Base-by-base conservation (phyloP, 2,888 invertebrate genomes). In the Brachynemurus nebulosus region DNA sequence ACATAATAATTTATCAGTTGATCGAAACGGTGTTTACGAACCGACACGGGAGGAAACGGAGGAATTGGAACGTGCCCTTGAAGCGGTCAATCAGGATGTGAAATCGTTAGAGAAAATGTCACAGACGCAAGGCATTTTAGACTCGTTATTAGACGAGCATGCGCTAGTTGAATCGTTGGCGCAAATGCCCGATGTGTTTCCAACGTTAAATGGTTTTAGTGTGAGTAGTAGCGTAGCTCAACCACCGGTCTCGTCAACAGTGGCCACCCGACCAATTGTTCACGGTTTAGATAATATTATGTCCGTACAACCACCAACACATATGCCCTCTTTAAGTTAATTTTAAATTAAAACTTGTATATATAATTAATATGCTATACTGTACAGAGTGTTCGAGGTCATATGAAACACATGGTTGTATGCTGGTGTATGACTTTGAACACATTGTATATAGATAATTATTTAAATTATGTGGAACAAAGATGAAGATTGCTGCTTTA, bases 31-130 rank as follows among this genome's bases (percentile, higher is more conserved):
- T n/a, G 78, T 76, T 51, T 78, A 76, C 54, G 74, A 76, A 54
- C 79, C 80, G 27, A 74, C 80, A 40, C 72, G 77, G 59, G 89
- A 86, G 58, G 90, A 91, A 64, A 81, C 86, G 25, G 89, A 90
- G 52, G 90, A 90, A 61, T 65, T 91, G 54, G 89, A 90, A 59
- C 78, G 89, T 47, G 90, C 89, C 7, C 65, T 91, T 49, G 83
- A 82, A 53, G 79, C 79, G 39, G 84, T 83, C 36, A 81, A 82
- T 58, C 78, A 79, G 58, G 78, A 79, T 57, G 76, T 80, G 16
- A 75, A 79, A 61, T 78, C 78, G 46, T 62, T 80, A 54, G 79
- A 80, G 59, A 78, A 79, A 62, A 66, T 77, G 62, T 77, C 76
- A 44, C 70, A 71, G 52, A 66, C 73, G 4, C 71, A 72, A 48